These are phyloP conservation scores for Agrochola lychnidis DNA, from an alignment of 2,888 invertebrate genomes.

Conservation along the genomic window DNA sequence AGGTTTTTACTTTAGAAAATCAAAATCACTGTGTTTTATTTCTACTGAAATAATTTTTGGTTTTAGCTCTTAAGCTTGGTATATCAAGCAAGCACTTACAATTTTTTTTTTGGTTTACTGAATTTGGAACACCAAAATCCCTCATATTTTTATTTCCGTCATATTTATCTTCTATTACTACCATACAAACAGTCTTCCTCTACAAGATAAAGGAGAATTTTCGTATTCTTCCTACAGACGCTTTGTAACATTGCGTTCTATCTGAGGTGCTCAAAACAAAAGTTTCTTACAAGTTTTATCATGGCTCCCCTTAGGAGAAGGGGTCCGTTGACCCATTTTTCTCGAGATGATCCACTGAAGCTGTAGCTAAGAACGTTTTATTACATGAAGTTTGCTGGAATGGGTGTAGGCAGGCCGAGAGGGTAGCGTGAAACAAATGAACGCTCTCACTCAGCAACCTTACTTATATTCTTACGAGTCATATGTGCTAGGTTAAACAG, in stretches of 20 bases:
- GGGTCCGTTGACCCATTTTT: slow-evolving; percentile 88
- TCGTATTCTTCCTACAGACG: slow-evolving; percentile 57
- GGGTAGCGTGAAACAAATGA: neutral
- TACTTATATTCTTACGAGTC: neutral
- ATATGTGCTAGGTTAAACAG: neutral
- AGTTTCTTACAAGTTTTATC: slow-evolving; percentile 88
- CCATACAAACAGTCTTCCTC: neutral
- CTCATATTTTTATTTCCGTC: neutral
- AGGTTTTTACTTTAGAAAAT: too few species aligned
- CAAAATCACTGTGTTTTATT: neutral
- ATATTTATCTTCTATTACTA: neutral
- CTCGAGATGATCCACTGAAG: slow-evolving; percentile 81
- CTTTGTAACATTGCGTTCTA: slow-evolving; percentile 71
- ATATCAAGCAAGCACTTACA: too few species aligned
- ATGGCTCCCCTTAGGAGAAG: slow-evolving; percentile 79
- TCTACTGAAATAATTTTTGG: neutral
- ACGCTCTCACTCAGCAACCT: neutral
- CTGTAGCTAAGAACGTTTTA: slow-evolving; percentile 63
- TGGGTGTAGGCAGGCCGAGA: neutral
- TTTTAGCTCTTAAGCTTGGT: too few species aligned
- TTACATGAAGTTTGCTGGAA: slow-evolving; percentile 51
- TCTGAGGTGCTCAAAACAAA: slow-evolving; percentile 89
- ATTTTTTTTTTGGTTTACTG: neutral
- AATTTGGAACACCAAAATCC: too few species aligned
- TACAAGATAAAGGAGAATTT: slow-evolving; percentile 33